A percentile compares a stretch with the other conserved stretches of the same genome.
These are phyloP conservation scores for Podarcis siculus DNA, from an alignment of 2,797 vertebrate genomes.

Conservation along the genomic window DNA sequence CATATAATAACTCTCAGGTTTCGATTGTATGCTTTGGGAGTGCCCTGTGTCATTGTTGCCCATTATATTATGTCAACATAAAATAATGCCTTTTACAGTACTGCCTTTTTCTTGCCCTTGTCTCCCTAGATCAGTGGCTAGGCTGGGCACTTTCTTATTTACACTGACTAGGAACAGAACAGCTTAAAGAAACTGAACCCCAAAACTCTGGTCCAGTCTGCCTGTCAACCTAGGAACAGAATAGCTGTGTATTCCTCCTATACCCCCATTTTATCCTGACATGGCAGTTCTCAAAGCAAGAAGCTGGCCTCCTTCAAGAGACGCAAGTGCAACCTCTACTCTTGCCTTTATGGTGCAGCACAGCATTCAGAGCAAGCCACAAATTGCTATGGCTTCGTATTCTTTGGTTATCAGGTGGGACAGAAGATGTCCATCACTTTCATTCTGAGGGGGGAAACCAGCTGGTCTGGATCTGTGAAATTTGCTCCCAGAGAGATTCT, in stretches of 20 bases:
- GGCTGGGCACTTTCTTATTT: not conserved
- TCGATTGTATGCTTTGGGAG: not conserved
- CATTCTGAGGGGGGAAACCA: not conserved
- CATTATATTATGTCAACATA: too few relatives aligned
- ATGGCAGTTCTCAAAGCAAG: not conserved
- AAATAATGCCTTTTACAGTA: too few relatives aligned
- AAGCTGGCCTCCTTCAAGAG: not conserved
- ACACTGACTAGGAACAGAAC: not conserved
- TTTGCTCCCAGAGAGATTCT: not conserved
- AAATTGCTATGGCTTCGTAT: not conserved
- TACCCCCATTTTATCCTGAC: not conserved
- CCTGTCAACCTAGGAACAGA: not conserved
- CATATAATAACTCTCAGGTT: not conserved
- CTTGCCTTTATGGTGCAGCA: not conserved
- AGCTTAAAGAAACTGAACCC: not conserved
- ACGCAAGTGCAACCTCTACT: not conserved
- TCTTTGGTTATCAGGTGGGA: not conserved
- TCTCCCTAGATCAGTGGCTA: not conserved
- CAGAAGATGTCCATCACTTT: not conserved
- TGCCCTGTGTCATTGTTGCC: not conserved
- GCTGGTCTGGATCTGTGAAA: not conserved
- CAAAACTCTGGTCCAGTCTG: not conserved
- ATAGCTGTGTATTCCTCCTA: not conserved
- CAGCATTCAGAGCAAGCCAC: not conserved
- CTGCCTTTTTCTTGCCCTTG: not conserved